Conservation (phyloP, 2,113 vertebrate species). For the Porphyrio hochstetteri region DNA sequence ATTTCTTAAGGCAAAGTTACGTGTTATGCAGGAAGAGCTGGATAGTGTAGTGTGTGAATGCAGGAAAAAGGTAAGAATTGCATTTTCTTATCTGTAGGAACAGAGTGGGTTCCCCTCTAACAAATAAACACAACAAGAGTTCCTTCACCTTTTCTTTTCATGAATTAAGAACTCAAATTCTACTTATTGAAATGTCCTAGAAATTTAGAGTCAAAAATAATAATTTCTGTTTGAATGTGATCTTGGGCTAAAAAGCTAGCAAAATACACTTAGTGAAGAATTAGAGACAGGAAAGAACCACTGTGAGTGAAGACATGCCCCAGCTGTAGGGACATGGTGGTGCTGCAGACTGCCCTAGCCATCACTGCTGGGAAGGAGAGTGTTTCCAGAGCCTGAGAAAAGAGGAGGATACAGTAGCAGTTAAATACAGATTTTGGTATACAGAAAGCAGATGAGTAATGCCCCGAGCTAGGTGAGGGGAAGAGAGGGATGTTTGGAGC, state of each 20-base stretch:
- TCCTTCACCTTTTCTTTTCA: neutral
- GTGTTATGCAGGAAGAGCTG: slow-evolving; percentile 88
- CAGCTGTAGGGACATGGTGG: neutral
- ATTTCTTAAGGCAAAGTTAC: slow-evolving; percentile 90
- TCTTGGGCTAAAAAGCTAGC: neutral
- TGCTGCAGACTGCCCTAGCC: neutral
- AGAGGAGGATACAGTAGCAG: neutral
- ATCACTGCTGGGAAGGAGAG: neutral
- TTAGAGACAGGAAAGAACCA: neutral
- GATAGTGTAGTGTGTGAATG: slow-evolving; percentile 82
- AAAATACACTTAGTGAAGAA: neutral
- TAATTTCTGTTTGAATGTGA: neutral
- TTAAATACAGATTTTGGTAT: neutral
- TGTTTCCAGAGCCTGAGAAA: neutral
- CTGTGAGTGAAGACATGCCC: neutral
- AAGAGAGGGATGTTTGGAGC: neutral
- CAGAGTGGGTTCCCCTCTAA: neutral
- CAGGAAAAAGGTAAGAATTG: slow-evolving; percentile 84
- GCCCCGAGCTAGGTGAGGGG: neutral
- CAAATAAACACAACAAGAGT: neutral
- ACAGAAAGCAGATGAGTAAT: neutral
- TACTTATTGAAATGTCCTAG: accelerated
- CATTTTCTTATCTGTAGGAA: neutral
- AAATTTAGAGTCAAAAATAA: neutral
- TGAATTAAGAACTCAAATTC: neutral